These are phyloP conservation scores for Florisuga fusca DNA, from an alignment of 2,797 vertebrate genomes.

Conservation along the genomic window DNA sequence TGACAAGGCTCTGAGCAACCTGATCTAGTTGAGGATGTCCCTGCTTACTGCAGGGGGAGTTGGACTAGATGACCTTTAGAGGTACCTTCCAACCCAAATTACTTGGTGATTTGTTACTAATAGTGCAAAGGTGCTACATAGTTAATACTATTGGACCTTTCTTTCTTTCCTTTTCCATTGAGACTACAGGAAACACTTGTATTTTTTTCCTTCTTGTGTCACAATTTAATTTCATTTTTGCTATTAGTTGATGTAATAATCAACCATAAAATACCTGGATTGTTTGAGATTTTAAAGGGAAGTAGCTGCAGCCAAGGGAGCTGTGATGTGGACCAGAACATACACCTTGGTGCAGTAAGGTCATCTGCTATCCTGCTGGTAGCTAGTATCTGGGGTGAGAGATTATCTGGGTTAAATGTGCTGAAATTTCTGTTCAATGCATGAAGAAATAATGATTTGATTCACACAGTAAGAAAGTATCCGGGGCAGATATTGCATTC, in stretches of 20 bases:
- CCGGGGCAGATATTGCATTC: not conserved
- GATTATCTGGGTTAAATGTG: not conserved
- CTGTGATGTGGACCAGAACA: not conserved
- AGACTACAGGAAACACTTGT: rapidly evolving
- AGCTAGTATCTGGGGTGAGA: not conserved
- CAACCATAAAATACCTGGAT: not conserved
- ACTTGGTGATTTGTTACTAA: not conserved
- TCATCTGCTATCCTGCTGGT: not conserved
- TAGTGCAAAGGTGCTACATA: not conserved
- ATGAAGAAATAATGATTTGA: not conserved
- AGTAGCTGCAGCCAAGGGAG: not conserved
- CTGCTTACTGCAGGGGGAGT: too few species aligned
- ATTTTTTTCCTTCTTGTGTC: not conserved
- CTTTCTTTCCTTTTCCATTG: not conserved
- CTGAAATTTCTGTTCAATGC: not conserved
- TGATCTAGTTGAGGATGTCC: too few species aligned
- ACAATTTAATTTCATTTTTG: not conserved
- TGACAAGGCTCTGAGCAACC: too few species aligned
- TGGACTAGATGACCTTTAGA: too few species aligned
- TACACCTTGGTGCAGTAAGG: not conserved
- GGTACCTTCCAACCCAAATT: too few species aligned
- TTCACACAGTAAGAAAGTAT: not conserved
- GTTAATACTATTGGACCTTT: not conserved
- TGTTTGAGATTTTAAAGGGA: not conserved
- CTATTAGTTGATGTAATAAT: not conserved